Conservation (phyloP, 1,140 invertebrate species). For the Lordiphosa mommai region DNA sequence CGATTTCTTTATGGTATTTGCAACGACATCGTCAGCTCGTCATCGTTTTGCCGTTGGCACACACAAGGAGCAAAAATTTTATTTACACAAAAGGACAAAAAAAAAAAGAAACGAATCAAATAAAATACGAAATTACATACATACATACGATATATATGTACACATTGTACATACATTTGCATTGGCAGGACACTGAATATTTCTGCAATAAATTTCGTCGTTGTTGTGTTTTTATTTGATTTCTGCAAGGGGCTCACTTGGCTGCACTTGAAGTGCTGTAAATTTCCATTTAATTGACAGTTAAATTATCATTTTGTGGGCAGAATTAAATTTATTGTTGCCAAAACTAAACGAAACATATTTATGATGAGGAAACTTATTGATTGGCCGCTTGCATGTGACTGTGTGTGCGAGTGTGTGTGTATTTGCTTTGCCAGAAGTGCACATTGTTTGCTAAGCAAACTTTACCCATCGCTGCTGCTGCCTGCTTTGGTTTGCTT, state of each 20-base stretch:
- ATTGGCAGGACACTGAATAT: constrained; percentile 17
- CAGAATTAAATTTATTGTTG: too few species aligned
- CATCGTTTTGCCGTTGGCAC: constrained; percentile 53
- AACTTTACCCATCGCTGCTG: constrained; percentile 34
- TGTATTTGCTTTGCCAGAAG: constrained; percentile 34
- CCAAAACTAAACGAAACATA: constrained; percentile 3
- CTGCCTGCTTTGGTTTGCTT: constrained; percentile 14
- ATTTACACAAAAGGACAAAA: neutral
- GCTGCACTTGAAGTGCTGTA: constrained; percentile 34
- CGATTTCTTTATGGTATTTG: constrained; percentile 72
- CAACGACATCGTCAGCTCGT: constrained; percentile 72
- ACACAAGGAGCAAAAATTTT: constrained; percentile 29
- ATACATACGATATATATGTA: too few species aligned
- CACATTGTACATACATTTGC: neutral
- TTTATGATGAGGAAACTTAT: constrained; percentile 38
- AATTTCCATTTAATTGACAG: constrained; percentile 52
- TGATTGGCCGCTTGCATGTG: neutral
- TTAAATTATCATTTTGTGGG: constrained; percentile 26
- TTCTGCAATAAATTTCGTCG: constrained; percentile 38
- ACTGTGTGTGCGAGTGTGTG: neutral
- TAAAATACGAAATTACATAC: too few species aligned
- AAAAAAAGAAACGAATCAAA: too few species aligned
- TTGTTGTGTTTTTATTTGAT: constrained; percentile 15
- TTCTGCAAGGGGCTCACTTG: neutral
- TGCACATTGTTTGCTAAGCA: constrained; percentile 50